A percentile compares a stretch with the other conserved stretches of the same genome.
These are phyloP conservation scores for Acleris literana DNA, from an alignment of 2,888 invertebrate species.

Conservation along the genomic window DNA sequence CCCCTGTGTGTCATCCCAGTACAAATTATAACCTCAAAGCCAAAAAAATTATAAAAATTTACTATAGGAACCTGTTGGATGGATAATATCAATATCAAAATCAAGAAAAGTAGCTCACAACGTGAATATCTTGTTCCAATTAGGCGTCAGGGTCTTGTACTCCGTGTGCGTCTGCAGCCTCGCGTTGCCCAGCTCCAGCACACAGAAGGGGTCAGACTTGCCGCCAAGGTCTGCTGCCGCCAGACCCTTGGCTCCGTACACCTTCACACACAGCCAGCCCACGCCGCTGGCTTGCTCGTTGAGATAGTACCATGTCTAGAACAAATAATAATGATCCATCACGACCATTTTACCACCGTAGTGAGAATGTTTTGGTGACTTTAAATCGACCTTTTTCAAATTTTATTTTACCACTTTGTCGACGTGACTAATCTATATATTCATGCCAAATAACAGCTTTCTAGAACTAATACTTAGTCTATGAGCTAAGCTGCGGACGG, in stretches of 20 bases:
- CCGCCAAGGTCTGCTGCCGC: conserved; percentile 98
- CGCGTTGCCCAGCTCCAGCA: conserved; percentile 96
- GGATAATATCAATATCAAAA: not conserved
- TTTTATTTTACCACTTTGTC: too few species aligned
- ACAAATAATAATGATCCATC: not conserved
- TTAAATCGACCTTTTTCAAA: too few species aligned
- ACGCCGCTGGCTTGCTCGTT: conserved; percentile 88
- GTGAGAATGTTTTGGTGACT: too few species aligned
- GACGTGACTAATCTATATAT: too few species aligned
- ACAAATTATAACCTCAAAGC: too few species aligned
- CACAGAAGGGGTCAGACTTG: conserved; percentile 99
- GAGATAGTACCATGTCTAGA: conserved; percentile 84
- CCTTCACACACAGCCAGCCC: conserved; percentile 97
- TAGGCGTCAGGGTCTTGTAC: conserved; percentile 97
- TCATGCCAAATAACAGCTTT: too few species aligned
- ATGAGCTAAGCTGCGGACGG: too few species aligned
- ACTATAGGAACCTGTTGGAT: too few species aligned
- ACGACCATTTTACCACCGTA: too few species aligned
- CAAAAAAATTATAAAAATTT: too few species aligned
- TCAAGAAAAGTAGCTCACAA: conserved; percentile 87
- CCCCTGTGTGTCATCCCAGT: too few species aligned
- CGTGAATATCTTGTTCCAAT: conserved; percentile 99
- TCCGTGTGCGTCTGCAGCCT: conserved; percentile 99
- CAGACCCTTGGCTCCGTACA: conserved; percentile 91
- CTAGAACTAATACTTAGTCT: too few species aligned